These are phyloP conservation scores for Spilogale gracilis DNA, from an alignment of 2,113 vertebrate genomes.

Conservation along the genomic window DNA sequence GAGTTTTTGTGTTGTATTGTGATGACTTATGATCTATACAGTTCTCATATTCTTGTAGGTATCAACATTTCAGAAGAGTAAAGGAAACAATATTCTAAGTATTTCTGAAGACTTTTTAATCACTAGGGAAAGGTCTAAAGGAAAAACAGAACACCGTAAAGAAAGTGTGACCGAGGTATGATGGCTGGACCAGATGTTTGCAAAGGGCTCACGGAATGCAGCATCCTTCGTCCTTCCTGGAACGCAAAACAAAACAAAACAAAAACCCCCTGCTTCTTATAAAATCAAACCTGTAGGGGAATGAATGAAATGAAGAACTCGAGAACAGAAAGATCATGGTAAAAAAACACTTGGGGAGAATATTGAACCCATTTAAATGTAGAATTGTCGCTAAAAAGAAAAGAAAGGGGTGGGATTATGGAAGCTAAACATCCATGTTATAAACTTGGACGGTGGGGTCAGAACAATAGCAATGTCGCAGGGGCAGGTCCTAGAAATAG, in stretches of 20 bases:
- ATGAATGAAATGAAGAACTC: slow-evolving; percentile 25
- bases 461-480: background rate
- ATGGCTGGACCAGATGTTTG: background rate
- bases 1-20: background rate
- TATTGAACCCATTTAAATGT: background rate
- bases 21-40: background rate
- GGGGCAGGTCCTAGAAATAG: background rate
- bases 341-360: background rate
- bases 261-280: background rate
- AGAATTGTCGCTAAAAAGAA: background rate
- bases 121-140: background rate
- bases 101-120: background rate
- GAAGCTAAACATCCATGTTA: background rate
- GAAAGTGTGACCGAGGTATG: background rate
- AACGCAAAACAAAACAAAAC: background rate
- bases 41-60: background rate
- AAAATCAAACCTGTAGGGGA: slow-evolving; percentile 21
- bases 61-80: background rate
- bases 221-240: background rate
- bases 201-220: background rate
- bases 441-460: background rate
- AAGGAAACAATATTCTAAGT: background rate
- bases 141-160: background rate
- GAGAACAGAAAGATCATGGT: background rate
- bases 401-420: background rate